Evolutionary conservation across 2,888 invertebrate species (phyloP).

Genomic region (Drosophila nr. medialis): DNA sequence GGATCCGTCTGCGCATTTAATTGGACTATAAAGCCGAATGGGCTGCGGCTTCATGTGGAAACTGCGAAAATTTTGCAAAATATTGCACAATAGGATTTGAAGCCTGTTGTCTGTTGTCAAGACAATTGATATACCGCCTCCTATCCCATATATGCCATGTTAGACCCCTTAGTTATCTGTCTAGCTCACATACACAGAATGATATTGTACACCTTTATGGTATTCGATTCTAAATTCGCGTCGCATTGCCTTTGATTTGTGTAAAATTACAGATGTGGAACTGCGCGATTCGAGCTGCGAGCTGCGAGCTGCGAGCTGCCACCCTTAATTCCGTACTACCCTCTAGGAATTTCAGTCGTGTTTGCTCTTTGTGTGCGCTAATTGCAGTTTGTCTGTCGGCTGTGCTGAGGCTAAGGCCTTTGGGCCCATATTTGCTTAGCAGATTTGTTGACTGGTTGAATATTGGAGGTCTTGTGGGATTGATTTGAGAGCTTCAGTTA

Average conservation of each 20-base stretch:
- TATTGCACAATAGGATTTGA: conserved; percentile 52
- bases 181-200: conserved; percentile 18
- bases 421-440: conserved; percentile 53
- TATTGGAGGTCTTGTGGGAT: conserved; percentile 33
- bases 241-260: conserved; percentile 62
- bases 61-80: conserved; percentile 37
- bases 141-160: conserved; percentile 1
- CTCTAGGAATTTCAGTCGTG: conserved; percentile 37
- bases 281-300: conserved; percentile 7
- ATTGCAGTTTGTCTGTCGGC: conserved; percentile 66
- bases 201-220: conserved; percentile 24
- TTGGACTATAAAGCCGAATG: conserved; percentile 66
- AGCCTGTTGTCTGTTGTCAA: conserved; percentile 60
- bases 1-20: conserved; percentile 52
- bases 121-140: conserved; percentile 64
- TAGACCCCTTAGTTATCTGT: conserved; percentile 18
- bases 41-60: conserved; percentile 37
- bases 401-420: conserved; percentile 42
- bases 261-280: conserved; percentile 59
- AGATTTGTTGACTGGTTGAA: conserved; percentile 50
- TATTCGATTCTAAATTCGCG: conserved; percentile 43
- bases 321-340: conserved; percentile 24
- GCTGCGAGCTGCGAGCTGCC: conserved; percentile 5
- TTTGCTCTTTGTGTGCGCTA: conserved; percentile 66
- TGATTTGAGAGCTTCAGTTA: conserved; percentile 23